Conservation (phyloP, 2,113 vertebrate species). For the Camelus dromedarius region DNA sequence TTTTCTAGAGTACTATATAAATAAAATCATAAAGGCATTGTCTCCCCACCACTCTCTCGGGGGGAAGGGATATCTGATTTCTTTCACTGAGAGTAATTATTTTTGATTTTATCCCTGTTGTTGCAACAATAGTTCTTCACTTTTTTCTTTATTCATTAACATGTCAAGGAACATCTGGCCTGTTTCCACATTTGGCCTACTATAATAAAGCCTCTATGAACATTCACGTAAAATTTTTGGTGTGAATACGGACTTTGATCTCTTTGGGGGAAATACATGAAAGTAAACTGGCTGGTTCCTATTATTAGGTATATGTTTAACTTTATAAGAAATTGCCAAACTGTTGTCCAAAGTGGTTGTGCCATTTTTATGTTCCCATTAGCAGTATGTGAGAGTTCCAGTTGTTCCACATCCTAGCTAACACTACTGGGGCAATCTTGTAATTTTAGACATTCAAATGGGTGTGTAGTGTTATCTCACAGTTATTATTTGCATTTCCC, state of each 20-base stretch:
- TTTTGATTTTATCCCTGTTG: neutral
- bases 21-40: neutral
- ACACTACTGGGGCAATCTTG: neutral
- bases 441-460: neutral
- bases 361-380: neutral
- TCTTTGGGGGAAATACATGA: neutral
- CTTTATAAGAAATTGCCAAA: neutral
- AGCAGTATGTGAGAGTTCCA: neutral
- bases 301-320: neutral
- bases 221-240: neutral
- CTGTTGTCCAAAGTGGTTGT: neutral
- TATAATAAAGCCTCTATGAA: neutral
- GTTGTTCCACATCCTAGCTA: neutral
- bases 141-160: neutral
- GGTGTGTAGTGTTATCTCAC: neutral
- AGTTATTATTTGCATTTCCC: slow-evolving; percentile 36
- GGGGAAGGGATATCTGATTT: neutral
- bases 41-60: neutral
- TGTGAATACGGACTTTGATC: neutral
- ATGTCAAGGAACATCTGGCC: neutral
- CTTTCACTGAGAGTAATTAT: neutral
- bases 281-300: neutral
- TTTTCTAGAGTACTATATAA: slow-evolving; percentile 1
- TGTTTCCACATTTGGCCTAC: neutral
- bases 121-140: neutral